These are phyloP conservation scores for Eurytoma adleriae DNA, from an alignment of 2,888 invertebrate genomes.

Conservation along the genomic window DNA sequence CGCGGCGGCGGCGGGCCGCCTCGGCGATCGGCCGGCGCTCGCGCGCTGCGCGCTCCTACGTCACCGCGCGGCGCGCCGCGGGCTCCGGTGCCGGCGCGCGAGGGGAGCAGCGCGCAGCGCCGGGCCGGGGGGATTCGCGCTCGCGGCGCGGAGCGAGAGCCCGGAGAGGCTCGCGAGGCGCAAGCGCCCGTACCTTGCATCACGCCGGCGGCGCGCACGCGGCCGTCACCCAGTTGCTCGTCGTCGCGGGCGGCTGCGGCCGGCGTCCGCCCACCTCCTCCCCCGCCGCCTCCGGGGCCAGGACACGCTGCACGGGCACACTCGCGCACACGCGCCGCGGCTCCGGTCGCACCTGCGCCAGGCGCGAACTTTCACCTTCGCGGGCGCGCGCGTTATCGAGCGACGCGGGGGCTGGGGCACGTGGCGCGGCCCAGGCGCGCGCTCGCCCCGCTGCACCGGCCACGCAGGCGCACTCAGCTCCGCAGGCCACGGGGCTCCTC, in stretches of 20 bases:
- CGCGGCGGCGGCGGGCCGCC: too few species aligned
- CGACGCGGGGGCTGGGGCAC: not conserved
- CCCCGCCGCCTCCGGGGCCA: too few species aligned
- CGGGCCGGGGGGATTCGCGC: not conserved
- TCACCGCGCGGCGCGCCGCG: not conserved
- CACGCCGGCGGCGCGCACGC: slow-evolving; percentile 72
- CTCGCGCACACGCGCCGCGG: too few species aligned
- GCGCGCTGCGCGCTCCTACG: not conserved
- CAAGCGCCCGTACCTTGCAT: slow-evolving; percentile 64
- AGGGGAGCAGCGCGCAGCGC: not conserved
- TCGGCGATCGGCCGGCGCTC: too few species aligned
- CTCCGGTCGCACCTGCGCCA: too few species aligned
- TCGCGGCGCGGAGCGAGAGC: not conserved
- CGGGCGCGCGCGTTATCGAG: too few species aligned
- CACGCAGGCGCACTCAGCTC: not conserved
- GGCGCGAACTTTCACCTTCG: too few species aligned
- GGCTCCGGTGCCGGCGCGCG: slow-evolving; percentile 2
- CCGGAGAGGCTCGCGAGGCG: not conserved
- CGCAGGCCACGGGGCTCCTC: not conserved
- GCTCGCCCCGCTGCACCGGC: not conserved
- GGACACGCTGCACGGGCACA: too few species aligned
- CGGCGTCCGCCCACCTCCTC: not conserved
- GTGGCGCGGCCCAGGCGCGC: not conserved
- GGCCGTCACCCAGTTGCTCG: slow-evolving; percentile 75
- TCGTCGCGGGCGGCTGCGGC: slow-evolving; percentile 4